phyloP scores from a whole-genome alignment of 2,797 vertebrate genomes.

The Rachycentron canadum region DNA sequence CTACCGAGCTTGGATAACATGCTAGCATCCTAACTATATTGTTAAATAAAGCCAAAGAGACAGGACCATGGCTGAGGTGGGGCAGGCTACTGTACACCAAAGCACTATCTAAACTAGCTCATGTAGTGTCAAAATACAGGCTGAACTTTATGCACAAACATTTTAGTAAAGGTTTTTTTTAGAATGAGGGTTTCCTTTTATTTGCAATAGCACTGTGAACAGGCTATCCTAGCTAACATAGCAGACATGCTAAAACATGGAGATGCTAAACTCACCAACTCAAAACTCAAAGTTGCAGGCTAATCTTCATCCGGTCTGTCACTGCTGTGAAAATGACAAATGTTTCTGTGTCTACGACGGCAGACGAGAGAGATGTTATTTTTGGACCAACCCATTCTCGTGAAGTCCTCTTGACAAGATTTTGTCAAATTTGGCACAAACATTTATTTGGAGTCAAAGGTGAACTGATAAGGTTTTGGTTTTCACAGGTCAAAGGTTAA shows the following conservation, averaged over 20 bases:
- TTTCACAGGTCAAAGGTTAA: not conserved
- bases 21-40: not conserved
- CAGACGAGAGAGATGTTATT: too few species aligned
- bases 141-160: not conserved
- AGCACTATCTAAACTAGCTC: conserved; percentile 11
- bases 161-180: not conserved
- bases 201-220: not conserved
- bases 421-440: not conserved
- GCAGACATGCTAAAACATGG: not conserved
- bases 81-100: not conserved
- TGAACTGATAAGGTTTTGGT: too few species aligned
- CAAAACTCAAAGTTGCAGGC: not conserved
- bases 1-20: not conserved
- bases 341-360: not conserved
- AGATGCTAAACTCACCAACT: not conserved
- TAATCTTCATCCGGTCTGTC: not conserved
- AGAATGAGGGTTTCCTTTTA: not conserved
- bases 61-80: not conserved
- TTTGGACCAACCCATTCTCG: too few species aligned
- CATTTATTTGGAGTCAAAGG: too few species aligned
- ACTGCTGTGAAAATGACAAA: not conserved
- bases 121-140: not conserved
- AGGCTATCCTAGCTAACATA: not conserved
- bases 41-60: not conserved
- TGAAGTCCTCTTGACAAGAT: too few species aligned